A percentile compares a stretch with the other conserved stretches of the same genome.
These are phyloP conservation scores for Seladonia tumulorum DNA, from an alignment of 2,888 invertebrate species.

Conservation along the genomic window DNA sequence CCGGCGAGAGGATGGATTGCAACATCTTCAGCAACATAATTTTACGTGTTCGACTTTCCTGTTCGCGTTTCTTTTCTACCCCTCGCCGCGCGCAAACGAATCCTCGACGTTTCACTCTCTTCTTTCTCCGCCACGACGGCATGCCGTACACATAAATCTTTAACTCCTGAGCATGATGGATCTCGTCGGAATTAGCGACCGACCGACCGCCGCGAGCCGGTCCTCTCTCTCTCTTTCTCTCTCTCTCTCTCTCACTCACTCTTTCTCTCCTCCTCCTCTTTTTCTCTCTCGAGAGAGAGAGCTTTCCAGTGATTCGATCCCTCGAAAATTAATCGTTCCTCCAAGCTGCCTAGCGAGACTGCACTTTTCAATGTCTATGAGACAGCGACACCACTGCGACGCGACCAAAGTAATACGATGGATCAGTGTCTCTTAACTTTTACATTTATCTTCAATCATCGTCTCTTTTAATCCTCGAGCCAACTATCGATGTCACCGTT, in stretches of 20 bases:
- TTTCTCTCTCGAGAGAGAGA: background rate
- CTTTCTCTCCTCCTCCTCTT: background rate
- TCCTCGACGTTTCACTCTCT: slow-evolving; percentile 9
- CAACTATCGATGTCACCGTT: no score
- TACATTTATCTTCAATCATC: background rate
- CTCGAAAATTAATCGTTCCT: slow-evolving; percentile 1
- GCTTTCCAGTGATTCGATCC: background rate
- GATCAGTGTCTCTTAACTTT: background rate
- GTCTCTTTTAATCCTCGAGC: background rate
- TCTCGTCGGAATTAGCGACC: slow-evolving; percentile 1
- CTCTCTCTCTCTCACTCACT: background rate
- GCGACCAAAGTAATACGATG: background rate
- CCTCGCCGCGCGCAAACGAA: background rate
- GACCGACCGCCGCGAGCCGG: background rate
- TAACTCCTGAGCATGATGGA: slow-evolving; percentile 14
- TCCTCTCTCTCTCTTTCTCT: background rate
- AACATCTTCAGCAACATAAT: slow-evolving; percentile 50
- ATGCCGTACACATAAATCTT: slow-evolving; percentile 9
- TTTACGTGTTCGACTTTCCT: slow-evolving; percentile 48
- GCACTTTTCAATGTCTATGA: background rate
- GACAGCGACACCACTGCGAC: background rate
- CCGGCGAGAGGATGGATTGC: slow-evolving; percentile 35
- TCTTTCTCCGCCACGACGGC: background rate
- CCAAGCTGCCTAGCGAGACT: background rate
- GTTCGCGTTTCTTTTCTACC: slow-evolving; percentile 3